A percentile compares a stretch with the other conserved stretches of the same genome.
Conservation (phyloP, 1,140 invertebrate species). For the Magallana gigas region DNA sequence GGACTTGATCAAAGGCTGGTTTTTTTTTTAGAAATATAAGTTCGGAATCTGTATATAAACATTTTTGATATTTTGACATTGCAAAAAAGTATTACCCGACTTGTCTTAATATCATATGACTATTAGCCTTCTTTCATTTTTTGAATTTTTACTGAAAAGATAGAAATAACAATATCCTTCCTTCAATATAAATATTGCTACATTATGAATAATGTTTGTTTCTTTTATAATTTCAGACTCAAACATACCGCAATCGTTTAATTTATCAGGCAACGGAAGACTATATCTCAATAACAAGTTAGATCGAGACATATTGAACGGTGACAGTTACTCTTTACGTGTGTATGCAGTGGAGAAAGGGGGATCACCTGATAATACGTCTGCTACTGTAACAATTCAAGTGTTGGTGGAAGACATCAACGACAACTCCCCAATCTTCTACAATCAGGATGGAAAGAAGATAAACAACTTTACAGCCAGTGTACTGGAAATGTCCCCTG, state of each 20-base stretch:
- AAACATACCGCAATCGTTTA: constrained; percentile 24
- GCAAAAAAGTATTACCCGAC: too few relatives aligned
- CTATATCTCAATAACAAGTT: constrained; percentile 76
- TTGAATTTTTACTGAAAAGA: too few relatives aligned
- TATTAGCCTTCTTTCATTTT: too few relatives aligned
- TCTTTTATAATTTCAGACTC: not conserved
- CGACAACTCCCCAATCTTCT: constrained; percentile 92
- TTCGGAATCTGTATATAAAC: too few relatives aligned
- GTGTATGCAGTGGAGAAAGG: constrained; percentile 89
- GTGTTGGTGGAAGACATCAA: constrained; percentile 95
- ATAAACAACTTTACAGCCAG: constrained; percentile 46
- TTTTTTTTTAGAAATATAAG: too few relatives aligned
- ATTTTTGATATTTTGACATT: too few relatives aligned
- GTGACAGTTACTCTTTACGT: constrained; percentile 91
- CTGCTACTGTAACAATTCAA: constrained; percentile 46
- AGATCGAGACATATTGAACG: constrained; percentile 91
- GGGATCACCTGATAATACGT: constrained; percentile 50
- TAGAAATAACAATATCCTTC: too few relatives aligned
- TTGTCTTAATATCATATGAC: too few relatives aligned
- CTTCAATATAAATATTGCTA: not conserved
- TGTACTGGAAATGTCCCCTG: constrained; percentile 87
- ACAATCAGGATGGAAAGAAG: constrained; percentile 72
- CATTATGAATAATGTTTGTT: not conserved
- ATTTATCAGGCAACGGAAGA: constrained; percentile 39
- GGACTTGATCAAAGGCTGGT: too few relatives aligned